A percentile compares a stretch with the other conserved stretches of the same genome.
phyloP scores from a whole-genome alignment of 2,113 vertebrate species.

The Dipodomys merriami region DNA sequence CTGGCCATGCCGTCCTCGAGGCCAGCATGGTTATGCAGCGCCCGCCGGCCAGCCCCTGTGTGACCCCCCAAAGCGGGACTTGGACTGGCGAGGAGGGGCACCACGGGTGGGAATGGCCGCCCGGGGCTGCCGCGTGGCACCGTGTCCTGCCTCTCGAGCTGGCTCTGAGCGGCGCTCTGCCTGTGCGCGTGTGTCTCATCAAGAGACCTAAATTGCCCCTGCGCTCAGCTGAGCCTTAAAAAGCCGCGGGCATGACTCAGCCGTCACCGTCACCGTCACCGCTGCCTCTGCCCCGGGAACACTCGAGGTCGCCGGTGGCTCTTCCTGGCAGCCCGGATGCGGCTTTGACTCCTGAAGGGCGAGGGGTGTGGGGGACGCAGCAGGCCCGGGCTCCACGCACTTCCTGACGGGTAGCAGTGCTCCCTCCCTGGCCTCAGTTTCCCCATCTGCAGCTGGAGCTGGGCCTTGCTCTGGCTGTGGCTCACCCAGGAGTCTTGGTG shows the following conservation, averaged over 20 bases:
- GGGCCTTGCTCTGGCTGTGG: neutral
- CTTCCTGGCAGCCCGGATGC: neutral
- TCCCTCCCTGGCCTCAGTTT: neutral
- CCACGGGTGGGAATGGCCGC: too few species aligned
- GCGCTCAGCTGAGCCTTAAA: conserved; percentile 41
- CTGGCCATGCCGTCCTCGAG: neutral
- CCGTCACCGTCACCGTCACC: neutral
- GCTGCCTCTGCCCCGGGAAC: neutral
- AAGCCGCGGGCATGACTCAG: conserved; percentile 33
- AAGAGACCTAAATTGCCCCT: conserved; percentile 49
- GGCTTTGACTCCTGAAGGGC: neutral
- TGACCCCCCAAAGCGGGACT: too few species aligned
- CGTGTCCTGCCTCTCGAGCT: neutral
- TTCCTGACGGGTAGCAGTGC: neutral
- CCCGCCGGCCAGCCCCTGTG: too few species aligned
- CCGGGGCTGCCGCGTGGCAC: too few species aligned
- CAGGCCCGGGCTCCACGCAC: neutral
- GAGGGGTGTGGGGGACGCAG: neutral
- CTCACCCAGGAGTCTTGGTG: neutral
- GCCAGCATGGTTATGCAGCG: too few species aligned
- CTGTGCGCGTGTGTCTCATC: neutral
- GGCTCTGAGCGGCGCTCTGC: neutral
- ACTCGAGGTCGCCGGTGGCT: neutral
- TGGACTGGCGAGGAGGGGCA: too few species aligned
- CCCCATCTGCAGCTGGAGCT: neutral